Percentiles rank a stretch among this genome's conserved stretches.
These are phyloP conservation scores for Alcedo quadribrachys DNA, from an alignment of 2,797 vertebrate genomes.

Conservation along the genomic window DNA sequence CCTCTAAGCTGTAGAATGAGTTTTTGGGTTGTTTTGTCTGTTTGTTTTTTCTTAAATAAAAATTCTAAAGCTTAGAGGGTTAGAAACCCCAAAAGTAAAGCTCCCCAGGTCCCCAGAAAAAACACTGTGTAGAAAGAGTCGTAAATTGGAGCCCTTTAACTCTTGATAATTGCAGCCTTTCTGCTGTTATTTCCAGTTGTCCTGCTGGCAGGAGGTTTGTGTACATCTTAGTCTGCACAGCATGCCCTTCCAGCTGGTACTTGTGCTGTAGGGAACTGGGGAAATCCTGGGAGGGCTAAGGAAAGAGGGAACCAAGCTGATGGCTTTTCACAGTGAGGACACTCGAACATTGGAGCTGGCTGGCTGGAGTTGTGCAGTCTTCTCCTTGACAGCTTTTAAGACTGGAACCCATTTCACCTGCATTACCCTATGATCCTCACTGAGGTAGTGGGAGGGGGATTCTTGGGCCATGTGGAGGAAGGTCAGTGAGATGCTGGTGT, in stretches of 20 bases:
- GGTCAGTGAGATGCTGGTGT: neutral
- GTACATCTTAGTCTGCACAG: neutral
- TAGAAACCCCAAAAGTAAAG: neutral
- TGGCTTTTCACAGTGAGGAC: neutral
- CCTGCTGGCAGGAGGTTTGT: neutral
- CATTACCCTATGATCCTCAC: neutral
- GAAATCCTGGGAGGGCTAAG: neutral
- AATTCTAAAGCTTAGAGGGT: neutral
- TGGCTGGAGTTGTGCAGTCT: neutral
- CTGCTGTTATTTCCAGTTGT: accelerated
- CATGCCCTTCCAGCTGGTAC: accelerated
- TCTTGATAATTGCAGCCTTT: neutral
- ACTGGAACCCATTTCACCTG: neutral
- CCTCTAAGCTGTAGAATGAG: neutral
- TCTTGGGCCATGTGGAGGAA: neutral
- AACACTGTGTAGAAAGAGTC: neutral
- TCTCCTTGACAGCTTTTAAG: neutral
- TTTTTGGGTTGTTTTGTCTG: neutral
- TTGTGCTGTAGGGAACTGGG: neutral
- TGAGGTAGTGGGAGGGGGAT: neutral
- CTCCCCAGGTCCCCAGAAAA: neutral
- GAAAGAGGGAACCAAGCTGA: neutral
- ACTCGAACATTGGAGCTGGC: neutral
- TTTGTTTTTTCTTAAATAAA: neutral
- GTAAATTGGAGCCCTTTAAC: neutral